Evolutionary conservation across 2,888 invertebrate genomes (phyloP), one percentile per base, ranked within the genome.

Genomic region (Campaea margaritaria): DNA sequence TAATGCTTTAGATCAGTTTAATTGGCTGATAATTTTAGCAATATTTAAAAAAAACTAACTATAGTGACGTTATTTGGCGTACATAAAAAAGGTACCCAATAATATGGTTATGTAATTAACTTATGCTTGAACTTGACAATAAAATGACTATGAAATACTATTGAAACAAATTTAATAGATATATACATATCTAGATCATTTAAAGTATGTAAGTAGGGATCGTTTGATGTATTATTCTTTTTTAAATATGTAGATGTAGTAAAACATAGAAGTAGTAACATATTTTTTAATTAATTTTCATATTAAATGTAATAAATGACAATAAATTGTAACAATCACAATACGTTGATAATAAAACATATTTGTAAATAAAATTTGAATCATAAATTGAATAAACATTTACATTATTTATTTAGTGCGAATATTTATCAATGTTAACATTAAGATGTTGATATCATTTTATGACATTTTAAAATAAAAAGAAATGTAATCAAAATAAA

Each of bases 381-480:
- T 48, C 45, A 59, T 52, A 42, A 57, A 53, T 53, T 50, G 28
- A 62, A 46, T 53, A 53, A 74, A 75, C 79, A 82, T 83, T 78
- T 77, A 83, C 62, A 69, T 64, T 56, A 60, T 62, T 59, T 57
- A 80, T 62, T 59, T 57, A 80, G 78, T 78, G 73, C 63, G 69
- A 74, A 79, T 89, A 89, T 89, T 89, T 91, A 91, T 91, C 91
- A 90, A 88, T 91, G 91, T 91, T 91, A 89, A 82, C 72, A 69
- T 74, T 91, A 92, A 91, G 91, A 90, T 89, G 92, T 92, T 92
- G 83, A 89, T 91, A 91, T 91, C 89, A 91, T 90, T 90, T 91
- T 91, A 91, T 87, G 89, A 89, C 83, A 90, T 89, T 91, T 89
- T 85, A 87, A 89, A 91, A 89, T 89, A 88, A 90, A 89, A 88